Evolutionary conservation across 1,140 invertebrate species (phyloP).

Genomic region (Spodoptera frugiperda): DNA sequence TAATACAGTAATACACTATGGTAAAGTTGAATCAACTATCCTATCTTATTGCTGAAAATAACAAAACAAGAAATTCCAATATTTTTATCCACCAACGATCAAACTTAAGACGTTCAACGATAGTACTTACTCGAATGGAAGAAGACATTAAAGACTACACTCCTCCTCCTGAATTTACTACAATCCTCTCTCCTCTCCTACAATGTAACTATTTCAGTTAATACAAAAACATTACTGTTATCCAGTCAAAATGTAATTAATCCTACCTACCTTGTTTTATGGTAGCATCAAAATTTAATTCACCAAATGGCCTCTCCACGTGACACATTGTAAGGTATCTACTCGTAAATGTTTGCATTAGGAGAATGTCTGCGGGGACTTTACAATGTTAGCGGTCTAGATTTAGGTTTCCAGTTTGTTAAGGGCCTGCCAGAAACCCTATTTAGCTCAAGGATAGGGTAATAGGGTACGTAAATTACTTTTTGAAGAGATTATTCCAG

Average conservation of each 20-base stretch:
- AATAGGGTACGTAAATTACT: background rate
- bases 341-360: conserved; percentile 12
- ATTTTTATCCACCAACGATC: too few relatives aligned
- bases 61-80: too few relatives aligned
- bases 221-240: background rate
- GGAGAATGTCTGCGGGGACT: background rate
- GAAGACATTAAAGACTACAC: too few relatives aligned
- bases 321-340: conserved; percentile 9
- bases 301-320: conserved; percentile 13
- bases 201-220: background rate
- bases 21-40: too few relatives aligned
- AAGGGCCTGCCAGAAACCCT: background rate
- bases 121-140: too few relatives aligned
- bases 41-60: too few relatives aligned
- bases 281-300: conserved; percentile 23
- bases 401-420: conserved; percentile 2
- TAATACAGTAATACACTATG: too few relatives aligned
- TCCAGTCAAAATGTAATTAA: background rate
- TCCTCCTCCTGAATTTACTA: too few relatives aligned
- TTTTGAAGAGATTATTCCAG: background rate
- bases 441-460: background rate
- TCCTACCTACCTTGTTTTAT: conserved; percentile 16
- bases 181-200: too few relatives aligned
- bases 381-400: conserved; percentile 8
- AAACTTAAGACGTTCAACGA: too few relatives aligned